Base-by-base conservation (phyloP, 2,888 invertebrate genomes). In the Spodoptera exigua region DNA sequence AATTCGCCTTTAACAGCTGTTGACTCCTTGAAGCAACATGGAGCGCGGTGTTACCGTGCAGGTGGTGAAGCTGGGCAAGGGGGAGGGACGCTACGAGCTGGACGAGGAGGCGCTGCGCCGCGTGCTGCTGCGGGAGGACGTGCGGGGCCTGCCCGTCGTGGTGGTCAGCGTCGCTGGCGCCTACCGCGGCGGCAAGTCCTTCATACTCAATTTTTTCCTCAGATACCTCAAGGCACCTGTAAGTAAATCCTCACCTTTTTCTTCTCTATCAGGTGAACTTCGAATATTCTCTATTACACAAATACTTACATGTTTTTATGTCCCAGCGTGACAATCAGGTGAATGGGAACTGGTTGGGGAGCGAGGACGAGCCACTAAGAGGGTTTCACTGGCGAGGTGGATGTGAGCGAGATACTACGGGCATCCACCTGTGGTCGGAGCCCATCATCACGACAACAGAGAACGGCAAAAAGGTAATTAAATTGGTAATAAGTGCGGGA, bases 331-430 rank as follows among this genome's bases (percentile, higher is more conserved):
- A 44, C n/a, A 65, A 61, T 35, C 82, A 80, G 16, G 36, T 68
- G n/a, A 63, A 49, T 51, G 75, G 78, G 0, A 67, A 70, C 12
- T 84, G 84, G 98, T 89, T 98, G 67, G 98, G 98, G 5, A 95
- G 95, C 57, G 97, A 97, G 41, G 95, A 97, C 16, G 79, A 76
- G 12, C 97, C 97, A 0, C 89, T 99, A 60, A 95, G 96, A 46
- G 98, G 99, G 0, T 99, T 99, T 88, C 96, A 97, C 21, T 99
- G 99, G 98, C 95, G 98, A 76, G 98, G 98, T 0, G 99, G 99
- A 10, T 97, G 97, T 0, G 98, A 98, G 84, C 95, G 98, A 49
- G 98, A 98, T 82, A 99, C 99, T n/a, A 98, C 98, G 9, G 99
- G 99, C 34, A 99, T 99, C 74, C 94, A 98, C 17, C 95, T 84